Evolutionary conservation across 1,140 invertebrate species (phyloP).

Genomic region (Acyrthosiphon pisum): DNA sequence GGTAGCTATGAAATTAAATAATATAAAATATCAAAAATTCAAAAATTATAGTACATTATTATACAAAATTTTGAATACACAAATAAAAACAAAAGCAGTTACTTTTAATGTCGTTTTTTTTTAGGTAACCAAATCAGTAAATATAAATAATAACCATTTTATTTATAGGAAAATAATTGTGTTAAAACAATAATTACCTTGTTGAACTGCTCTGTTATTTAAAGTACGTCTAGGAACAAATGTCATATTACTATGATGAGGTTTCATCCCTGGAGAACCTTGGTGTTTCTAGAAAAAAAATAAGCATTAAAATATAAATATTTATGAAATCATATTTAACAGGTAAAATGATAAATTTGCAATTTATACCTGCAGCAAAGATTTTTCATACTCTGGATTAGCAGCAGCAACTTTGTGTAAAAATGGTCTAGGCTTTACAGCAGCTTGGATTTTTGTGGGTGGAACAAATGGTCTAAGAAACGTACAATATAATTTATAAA

Average conservation of each 20-base stretch:
- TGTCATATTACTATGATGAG: slow-evolving; percentile 33
- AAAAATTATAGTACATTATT: neutral
- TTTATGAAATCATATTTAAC: neutral
- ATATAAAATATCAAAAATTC: neutral
- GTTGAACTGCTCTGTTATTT: slow-evolving; percentile 39
- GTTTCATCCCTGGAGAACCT: slow-evolving; percentile 1
- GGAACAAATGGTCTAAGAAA: slow-evolving; percentile 29
- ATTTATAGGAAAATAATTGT: neutral
- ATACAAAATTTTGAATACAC: neutral
- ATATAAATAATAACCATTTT: neutral
- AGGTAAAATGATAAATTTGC: neutral
- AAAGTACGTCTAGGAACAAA: slow-evolving; percentile 44
- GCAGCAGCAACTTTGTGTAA: slow-evolving; percentile 55
- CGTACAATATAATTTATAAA: no score
- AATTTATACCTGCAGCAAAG: slow-evolving; percentile 37
- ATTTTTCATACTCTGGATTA: slow-evolving; percentile 52
- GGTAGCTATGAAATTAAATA: neutral
- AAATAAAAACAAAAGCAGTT: slow-evolving; percentile 16
- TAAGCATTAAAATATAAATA: neutral
- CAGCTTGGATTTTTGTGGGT: slow-evolving; percentile 44
- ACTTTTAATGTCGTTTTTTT: neutral
- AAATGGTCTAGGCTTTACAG: slow-evolving; percentile 54
- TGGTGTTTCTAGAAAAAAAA: slow-evolving; percentile 39
- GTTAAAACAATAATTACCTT: slow-evolving; percentile 29
- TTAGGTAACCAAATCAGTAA: neutral